Base-by-base conservation (phyloP, 2,888 invertebrate species). In the Chymomyza caudatula region DNA sequence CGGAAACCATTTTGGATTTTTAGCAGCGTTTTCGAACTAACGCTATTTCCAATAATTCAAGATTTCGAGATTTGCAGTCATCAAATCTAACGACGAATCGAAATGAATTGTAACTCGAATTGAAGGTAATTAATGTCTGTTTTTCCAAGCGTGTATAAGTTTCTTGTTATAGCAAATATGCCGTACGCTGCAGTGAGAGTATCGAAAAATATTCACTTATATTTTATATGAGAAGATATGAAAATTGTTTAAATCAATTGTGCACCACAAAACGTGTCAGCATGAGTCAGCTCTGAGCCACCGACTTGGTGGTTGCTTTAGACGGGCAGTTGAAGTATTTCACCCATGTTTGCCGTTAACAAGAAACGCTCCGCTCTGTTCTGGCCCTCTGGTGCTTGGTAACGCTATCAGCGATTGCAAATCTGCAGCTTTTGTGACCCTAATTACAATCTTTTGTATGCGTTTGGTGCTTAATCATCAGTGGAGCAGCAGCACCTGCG, bases 361-460 rank as follows among this genome's bases (percentile, higher is more conserved):
- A 80, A 80, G 85, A 77, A 73, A n/a, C n/a, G 29, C 29, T 37
- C 11, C 8, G 11, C 29, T 37, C 11, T 13, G 29, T 8, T 5
- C 29, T 37, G 29, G 29, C n/a, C n/a, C n/a, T 37, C 4, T 11
- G 29, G 11, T 11, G 29, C 29, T 37, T 37, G 11, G 11, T 2
- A 37, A 37, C 11, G 69, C 74, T 84, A 80, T 84, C 82, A 81
- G 76, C 63, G 67, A 60, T 67, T 84, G 78, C 85, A 80, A 82
- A 80, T 80, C 80, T 84, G 71, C 84, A 78, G 80, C 80, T 66
- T 77, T 83, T 82, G 86, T 83, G 86, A 79, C 83, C 83, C 86
- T 84, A 84, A 84, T 84, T 84, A 86, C 81, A 79, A 84, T 84
- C 86, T 86, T 84, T 86, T 84, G 84, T 84, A 86, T 86, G 84